Percentiles rank a stretch among this genome's conserved stretches.
Conservation (phyloP, 1,140 invertebrate genomes). For the Bradysia coprophila region DNA sequence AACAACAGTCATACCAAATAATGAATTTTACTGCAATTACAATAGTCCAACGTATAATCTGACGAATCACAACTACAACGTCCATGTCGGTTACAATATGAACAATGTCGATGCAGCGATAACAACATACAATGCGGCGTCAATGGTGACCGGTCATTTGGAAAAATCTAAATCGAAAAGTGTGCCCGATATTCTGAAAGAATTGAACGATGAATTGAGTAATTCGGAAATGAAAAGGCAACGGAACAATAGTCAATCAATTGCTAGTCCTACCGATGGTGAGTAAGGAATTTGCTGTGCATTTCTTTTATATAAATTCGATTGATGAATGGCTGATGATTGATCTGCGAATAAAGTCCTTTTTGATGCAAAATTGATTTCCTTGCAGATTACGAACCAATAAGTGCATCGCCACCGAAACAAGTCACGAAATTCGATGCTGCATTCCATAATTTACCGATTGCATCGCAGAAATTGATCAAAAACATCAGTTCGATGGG, state of each 20-base stretch:
- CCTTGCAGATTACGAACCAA: no score
- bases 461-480: slow-evolving; percentile 41
- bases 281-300: slow-evolving; percentile 1
- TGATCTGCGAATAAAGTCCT: no score
- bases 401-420: background rate
- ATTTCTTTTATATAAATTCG: no score
- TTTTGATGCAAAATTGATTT: no score
- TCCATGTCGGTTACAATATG: no score
- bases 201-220: slow-evolving; percentile 43
- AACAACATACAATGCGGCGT: no score
- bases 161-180: slow-evolving; percentile 35
- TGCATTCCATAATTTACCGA: slow-evolving; percentile 24
- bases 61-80: no score
- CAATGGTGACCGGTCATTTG: no score
- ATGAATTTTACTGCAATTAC: background rate
- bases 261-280: slow-evolving; percentile 4
- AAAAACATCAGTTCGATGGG: slow-evolving; percentile 64
- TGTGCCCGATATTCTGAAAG: slow-evolving; percentile 50
- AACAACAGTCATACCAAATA: background rate
- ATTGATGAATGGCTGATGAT: no score
- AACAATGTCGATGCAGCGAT: no score
- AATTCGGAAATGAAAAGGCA: slow-evolving; percentile 17
- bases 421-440: background rate
- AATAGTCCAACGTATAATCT: no score
- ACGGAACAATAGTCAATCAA: slow-evolving; percentile 22